These are phyloP conservation scores for Yponomeuta malinellus DNA, from an alignment of 2,888 invertebrate species.

Conservation along the genomic window DNA sequence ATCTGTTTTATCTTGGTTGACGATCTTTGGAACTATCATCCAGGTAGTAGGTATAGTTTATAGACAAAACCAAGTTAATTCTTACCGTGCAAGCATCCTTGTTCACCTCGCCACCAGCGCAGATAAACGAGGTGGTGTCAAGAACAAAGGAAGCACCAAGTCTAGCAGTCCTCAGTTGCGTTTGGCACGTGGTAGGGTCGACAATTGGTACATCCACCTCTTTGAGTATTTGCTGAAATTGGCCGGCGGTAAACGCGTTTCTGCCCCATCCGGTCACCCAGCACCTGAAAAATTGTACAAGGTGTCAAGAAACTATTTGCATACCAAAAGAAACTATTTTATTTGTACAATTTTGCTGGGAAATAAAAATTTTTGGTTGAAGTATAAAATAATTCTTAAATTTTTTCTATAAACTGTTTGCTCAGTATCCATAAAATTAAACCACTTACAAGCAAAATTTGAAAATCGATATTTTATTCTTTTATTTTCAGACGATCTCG, in stretches of 20 bases:
- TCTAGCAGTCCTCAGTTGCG: conserved; percentile 77
- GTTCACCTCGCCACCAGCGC: conserved; percentile 85
- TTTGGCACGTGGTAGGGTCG: conserved; percentile 79
- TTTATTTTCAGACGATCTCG: no score
- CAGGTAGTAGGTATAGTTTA: no score
- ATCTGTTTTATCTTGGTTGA: no score
- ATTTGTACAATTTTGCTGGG: not conserved
- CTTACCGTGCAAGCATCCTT: conserved; percentile 87
- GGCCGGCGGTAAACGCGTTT: conserved; percentile 78
- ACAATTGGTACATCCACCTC: conserved; percentile 85
- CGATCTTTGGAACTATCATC: no score
- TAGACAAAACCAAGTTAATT: conserved; percentile 14
- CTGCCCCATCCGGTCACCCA: conserved; percentile 93
- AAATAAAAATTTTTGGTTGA: not conserved
- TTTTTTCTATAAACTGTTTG: no score
- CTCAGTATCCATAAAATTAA: no score
- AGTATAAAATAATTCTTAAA: not conserved
- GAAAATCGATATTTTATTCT: no score
- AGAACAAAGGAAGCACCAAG: conserved; percentile 78
- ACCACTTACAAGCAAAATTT: no score
- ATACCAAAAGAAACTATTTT: no score
- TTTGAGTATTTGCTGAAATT: conserved; percentile 81
- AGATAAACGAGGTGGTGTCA: conserved; percentile 81
- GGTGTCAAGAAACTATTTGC: no score
- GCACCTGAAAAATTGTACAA: conserved; percentile 52